These are phyloP conservation scores for Paratrypauchen microcephalus DNA, from an alignment of 2,797 vertebrate genomes.

Conservation along the genomic window DNA sequence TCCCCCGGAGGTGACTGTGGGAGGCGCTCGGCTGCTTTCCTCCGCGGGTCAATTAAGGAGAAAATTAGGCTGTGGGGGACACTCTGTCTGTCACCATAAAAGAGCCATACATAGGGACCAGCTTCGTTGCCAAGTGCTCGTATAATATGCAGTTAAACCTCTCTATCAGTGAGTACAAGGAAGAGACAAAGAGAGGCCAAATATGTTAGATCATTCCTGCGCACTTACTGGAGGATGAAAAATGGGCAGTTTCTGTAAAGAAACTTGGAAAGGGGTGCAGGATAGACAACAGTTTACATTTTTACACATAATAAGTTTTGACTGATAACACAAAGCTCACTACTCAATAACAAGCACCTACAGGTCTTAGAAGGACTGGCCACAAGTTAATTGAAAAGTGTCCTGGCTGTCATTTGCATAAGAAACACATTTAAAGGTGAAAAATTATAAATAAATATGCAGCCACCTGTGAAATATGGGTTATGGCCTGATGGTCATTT, in stretches of 20 bases:
- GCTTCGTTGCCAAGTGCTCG: slow-evolving; percentile 56
- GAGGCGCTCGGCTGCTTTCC: slow-evolving; percentile 51
- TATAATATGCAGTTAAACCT: slow-evolving; percentile 61
- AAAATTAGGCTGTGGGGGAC: slow-evolving; percentile 68
- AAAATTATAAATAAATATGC: slow-evolving; percentile 81
- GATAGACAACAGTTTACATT: slow-evolving; percentile 59
- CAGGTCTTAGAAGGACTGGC: slow-evolving; percentile 64
- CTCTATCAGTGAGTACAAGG: slow-evolving; percentile 27
- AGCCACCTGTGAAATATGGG: slow-evolving; percentile 79
- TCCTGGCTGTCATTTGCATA: slow-evolving; percentile 78
- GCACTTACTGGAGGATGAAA: slow-evolving; percentile 23
- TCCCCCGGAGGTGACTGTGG: slow-evolving; percentile 42
- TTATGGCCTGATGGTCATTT: slow-evolving; percentile 79
- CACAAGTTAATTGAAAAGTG: slow-evolving; percentile 81
- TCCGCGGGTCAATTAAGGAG: slow-evolving; percentile 68
- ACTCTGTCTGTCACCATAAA: slow-evolving; percentile 65
- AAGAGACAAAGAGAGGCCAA: slow-evolving; percentile 9
- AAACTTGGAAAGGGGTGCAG: slow-evolving; percentile 33
- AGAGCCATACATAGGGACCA: slow-evolving; percentile 48
- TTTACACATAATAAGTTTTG: slow-evolving; percentile 69
- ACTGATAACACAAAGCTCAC: slow-evolving; percentile 66
- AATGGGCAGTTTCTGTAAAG: slow-evolving; percentile 56
- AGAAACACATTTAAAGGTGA: slow-evolving; percentile 81
- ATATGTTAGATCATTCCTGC: slow-evolving; percentile 17
- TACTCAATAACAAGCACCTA: slow-evolving; percentile 70